Conservation (phyloP, 2,113 vertebrate genomes). For the Psilopogon haemacephalus region DNA sequence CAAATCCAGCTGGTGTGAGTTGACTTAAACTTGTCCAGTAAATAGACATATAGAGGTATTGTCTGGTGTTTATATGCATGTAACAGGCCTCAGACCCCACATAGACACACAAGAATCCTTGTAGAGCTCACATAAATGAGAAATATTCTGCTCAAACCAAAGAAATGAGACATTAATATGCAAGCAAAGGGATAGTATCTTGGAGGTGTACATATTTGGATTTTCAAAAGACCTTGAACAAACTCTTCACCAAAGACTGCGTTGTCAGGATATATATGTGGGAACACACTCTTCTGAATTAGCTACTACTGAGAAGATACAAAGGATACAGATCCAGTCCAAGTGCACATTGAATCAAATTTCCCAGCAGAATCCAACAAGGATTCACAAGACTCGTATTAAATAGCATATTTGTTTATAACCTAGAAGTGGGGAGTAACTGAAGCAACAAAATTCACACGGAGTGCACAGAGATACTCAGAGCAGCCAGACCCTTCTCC, state of each 20-base stretch:
- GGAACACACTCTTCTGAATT: background rate
- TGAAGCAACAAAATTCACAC: background rate
- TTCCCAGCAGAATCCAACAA: background rate
- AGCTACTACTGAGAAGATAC: background rate
- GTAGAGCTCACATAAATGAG: background rate
- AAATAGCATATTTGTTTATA: background rate
- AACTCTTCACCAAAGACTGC: background rate
- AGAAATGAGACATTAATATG: background rate
- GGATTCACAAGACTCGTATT: background rate
- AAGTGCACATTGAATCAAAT: background rate
- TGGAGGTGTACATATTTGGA: background rate
- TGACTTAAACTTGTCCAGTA: background rate
- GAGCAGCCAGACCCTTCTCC: background rate
- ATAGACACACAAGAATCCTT: background rate
- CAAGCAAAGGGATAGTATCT: background rate
- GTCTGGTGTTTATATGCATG: background rate
- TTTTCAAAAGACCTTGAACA: conserved; percentile 16
- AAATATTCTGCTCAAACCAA: background rate
- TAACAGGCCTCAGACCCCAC: background rate
- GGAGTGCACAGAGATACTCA: background rate
- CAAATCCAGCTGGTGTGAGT: background rate
- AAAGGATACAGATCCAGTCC: background rate
- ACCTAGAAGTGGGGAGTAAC: background rate
- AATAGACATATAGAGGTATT: background rate
- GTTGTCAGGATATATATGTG: background rate